These are phyloP conservation scores for Trigoniulus corallinus DNA, from an alignment of 1,140 invertebrate genomes.

Conservation along the genomic window DNA sequence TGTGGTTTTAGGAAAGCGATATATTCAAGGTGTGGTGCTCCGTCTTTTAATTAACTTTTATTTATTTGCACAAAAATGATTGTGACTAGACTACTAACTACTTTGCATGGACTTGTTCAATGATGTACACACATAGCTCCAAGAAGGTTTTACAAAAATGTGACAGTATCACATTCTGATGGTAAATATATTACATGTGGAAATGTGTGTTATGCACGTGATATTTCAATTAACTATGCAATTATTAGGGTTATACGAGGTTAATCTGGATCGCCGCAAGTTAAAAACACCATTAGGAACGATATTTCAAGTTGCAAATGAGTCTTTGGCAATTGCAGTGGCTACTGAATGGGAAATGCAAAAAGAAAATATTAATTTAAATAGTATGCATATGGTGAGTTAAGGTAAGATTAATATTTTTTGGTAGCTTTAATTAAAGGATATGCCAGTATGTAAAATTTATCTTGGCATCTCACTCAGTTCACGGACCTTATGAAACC, in stretches of 20 bases:
- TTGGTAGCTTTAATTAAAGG: too few species aligned
- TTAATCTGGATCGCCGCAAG: constrained; percentile 63
- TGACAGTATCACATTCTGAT: constrained; percentile 36
- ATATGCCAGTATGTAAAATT: too few species aligned
- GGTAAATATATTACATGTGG: constrained; percentile 29
- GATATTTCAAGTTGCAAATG: constrained; percentile 56
- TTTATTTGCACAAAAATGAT: too few species aligned
- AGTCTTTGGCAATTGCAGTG: constrained; percentile 75
- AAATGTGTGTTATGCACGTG: neutral
- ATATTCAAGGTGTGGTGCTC: too few species aligned
- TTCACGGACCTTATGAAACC: too few species aligned
- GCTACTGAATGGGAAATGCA: constrained; percentile 87
- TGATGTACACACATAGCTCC: too few species aligned
- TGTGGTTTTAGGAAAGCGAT: too few species aligned
- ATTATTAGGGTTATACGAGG: constrained; percentile 32
- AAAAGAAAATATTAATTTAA: constrained; percentile 51
- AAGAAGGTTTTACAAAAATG: constrained; percentile 46
- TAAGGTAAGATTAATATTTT: too few species aligned
- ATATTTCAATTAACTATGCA: neutral
- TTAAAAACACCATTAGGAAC: constrained; percentile 72
- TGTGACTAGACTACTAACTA: too few species aligned
- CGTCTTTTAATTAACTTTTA: too few species aligned
- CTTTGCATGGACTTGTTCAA: too few species aligned
- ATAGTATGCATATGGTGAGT: constrained; percentile 59
- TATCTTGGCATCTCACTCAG: too few species aligned